Base-by-base conservation (phyloP, 2,888 invertebrate species). In the Hyposoter didymator region DNA sequence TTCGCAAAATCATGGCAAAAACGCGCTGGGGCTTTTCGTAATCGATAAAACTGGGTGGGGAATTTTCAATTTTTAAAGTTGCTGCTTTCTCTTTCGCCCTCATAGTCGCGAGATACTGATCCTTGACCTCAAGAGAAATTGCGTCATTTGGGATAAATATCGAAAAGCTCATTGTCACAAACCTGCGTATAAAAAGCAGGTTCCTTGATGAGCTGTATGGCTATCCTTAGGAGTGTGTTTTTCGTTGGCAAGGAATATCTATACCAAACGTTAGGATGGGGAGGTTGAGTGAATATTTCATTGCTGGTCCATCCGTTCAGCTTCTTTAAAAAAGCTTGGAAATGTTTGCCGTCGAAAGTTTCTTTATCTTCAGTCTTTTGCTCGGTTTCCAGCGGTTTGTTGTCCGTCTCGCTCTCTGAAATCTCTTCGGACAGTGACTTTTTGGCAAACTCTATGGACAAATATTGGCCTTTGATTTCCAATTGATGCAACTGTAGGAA, bases 191-290 rank as follows among this genome's bases (percentile, higher is more conserved):
- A 99, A 93, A 99, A 97, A 90, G 96, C 96, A 78, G 97, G 97
- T 89, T 97, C 96, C 19, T 95, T 95, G 79, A 96, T 95, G 81
- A 99, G 94, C 39, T 97, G 96, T 93, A 97, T 95, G 5, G 97
- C 95, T 85, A 99, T 98, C 91, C 98, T 97, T 78, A 96, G 95
- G 64, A 98, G 95, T 64, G 97, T 97, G 78, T 95, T 95, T 55
- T 95, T 95, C 76, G 96, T 97, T 10, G 97, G 96, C 78, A 96
- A 95, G 17, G 98, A 97, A 94, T 99, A 99, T 84, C 95, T 95
- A 92, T 98, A 99, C 88, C 95, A 96, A 66, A 97, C 94, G 94
- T 97, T 95, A 35, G 96, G 95, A 28, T 97, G 96, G 43, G 97
- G 97, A 35, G 97, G 97, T 92, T 97, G 97, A 86, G 96, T 95